Base-by-base conservation (phyloP, 2,888 invertebrate species). In the Agrotis segetum region DNA sequence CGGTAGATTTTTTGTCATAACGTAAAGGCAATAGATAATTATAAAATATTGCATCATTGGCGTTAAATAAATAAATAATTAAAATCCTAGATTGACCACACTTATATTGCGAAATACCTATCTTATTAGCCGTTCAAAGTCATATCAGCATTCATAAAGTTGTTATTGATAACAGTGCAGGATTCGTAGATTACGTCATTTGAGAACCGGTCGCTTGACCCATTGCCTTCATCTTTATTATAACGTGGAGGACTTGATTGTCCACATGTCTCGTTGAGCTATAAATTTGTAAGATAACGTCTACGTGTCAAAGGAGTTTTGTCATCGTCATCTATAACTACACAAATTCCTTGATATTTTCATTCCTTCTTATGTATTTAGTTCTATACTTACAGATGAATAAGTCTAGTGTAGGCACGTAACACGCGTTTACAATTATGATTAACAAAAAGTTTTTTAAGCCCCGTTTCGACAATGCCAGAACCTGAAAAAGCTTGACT, bases 171-270 rank as follows among this genome's bases (percentile, higher is more conserved):
- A 65, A 52, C 11, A 50, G 44, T 44, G 64, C 71, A 67, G 49
- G 46, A 67, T 75, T 64, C 61, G 21, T 55, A 40, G 68, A 62
- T 79, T 64, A 81, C 68, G 83, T 75, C 68, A 81, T 52, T n/a
- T 14, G 29, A 67, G 24, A 82, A 82, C 75, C 56, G 67, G 79
- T 82, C 74, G 59, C 17, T 71, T 81, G 83, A 81, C 80, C 83
- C 66, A 58, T 74, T 67, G 79, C 56, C 69, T 64, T 56, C 63
- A 47, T 60, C 34, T 70, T 56, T 66, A 63, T 46, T 71, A 73
- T 65, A 40, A 44, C 52, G 47, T 77, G 34, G 14, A 56, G 13
- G 60, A 24, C 68, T 65, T 59, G 24, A 69, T 74, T 74, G 65
- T 47, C 56, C 55, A 9, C 6, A 29, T 49, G 49, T 56, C 55